phyloP scores from a whole-genome alignment of 2,888 invertebrate genomes.

The Rhamnusium bicolor region DNA sequence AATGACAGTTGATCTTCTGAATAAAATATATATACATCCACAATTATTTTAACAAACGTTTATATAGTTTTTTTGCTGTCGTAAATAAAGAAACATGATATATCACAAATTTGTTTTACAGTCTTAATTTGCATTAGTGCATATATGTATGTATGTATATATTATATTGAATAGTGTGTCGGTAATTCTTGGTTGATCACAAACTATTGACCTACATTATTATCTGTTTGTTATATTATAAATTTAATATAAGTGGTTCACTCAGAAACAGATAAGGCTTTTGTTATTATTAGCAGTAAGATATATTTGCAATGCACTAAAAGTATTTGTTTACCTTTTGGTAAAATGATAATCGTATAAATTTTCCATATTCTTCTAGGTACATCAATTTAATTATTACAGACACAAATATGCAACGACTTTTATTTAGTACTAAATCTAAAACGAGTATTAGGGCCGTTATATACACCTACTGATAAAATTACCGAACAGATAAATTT shows the following conservation, averaged over 20 bases:
- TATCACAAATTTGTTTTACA: too few relatives aligned
- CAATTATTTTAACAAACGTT: too few relatives aligned
- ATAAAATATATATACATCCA: too few relatives aligned
- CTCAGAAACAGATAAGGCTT: slow-evolving; percentile 8
- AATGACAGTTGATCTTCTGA: too few relatives aligned
- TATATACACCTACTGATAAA: too few relatives aligned
- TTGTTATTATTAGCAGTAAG: background rate
- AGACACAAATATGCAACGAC: background rate
- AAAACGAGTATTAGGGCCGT: background rate
- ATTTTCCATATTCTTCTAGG: background rate
- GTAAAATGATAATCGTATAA: slow-evolving; percentile 1
- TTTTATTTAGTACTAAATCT: slow-evolving; percentile 10
- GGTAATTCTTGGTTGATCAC: background rate
- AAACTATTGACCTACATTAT: slow-evolving; percentile 3
- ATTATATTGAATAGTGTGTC: too few relatives aligned
- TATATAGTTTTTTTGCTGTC: too few relatives aligned
- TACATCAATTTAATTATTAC: background rate
- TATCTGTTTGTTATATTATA: slow-evolving; percentile 16
- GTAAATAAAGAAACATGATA: too few relatives aligned
- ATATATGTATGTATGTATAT: too few relatives aligned
- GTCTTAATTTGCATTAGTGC: too few relatives aligned
- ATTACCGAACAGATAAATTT: too few relatives aligned
- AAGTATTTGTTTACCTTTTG: slow-evolving; percentile 6
- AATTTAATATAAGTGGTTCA: slow-evolving; percentile 11
- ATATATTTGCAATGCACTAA: slow-evolving; percentile 7